Conservation (phyloP, 2,797 vertebrate species). For the Mionectes olivaceus region DNA sequence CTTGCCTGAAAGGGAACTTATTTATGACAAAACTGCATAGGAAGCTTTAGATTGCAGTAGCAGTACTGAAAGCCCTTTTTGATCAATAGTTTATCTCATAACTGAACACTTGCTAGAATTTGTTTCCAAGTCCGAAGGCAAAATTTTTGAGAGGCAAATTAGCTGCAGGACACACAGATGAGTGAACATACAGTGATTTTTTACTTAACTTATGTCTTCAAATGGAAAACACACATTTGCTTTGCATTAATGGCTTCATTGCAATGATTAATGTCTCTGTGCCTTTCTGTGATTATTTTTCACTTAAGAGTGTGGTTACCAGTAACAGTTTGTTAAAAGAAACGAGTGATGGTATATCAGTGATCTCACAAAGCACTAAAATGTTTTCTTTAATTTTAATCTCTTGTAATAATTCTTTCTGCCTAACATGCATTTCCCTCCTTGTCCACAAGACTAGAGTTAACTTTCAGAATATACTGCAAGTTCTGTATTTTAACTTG, state of each 20-base stretch:
- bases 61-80: neutral
- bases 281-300: neutral
- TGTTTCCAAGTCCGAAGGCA: neutral
- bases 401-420: neutral
- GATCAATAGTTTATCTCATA: neutral
- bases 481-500: neutral
- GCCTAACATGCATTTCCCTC: neutral
- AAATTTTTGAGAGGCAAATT: neutral
- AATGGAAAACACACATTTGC: neutral
- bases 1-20: neutral
- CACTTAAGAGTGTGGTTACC: neutral
- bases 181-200: neutral
- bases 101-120: neutral
- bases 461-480: neutral
- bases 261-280: neutral
- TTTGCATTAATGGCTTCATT: neutral
- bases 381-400: neutral
- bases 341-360: neutral
- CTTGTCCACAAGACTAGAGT: neutral
- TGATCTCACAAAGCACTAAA: neutral
- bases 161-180: neutral
- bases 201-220: neutral
- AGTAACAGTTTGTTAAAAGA: neutral
- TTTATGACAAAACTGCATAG: neutral
- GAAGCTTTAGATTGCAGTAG: neutral